phyloP scores from a whole-genome alignment of 2,113 vertebrate species.

The Axis porcinus region DNA sequence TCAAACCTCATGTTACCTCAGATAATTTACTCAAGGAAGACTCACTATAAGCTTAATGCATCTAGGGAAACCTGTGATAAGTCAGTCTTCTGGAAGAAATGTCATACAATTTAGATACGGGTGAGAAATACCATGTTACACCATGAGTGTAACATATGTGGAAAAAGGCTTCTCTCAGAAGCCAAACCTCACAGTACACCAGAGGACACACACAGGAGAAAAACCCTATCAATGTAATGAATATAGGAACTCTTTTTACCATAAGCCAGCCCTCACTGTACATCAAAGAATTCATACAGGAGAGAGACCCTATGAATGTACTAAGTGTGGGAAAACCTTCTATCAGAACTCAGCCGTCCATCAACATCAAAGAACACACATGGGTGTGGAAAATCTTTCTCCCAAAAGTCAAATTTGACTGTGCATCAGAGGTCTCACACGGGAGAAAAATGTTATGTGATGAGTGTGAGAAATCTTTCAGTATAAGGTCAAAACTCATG shows the following conservation, averaged over 20 bases:
- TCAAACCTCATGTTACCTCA: not conserved
- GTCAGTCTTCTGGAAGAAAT: not conserved
- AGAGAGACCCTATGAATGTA: not conserved
- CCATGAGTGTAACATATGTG: not conserved
- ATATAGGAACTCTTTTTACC: constrained; percentile 82
- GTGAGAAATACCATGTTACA: not conserved
- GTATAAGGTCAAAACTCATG: constrained; percentile 84
- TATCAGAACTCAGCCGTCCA: not conserved
- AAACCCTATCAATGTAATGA: constrained; percentile 80
- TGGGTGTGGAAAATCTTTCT: constrained; percentile 83
- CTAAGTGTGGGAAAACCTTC: not conserved
- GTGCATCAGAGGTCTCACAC: constrained; percentile 84
- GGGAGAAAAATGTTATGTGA: constrained; percentile 82
- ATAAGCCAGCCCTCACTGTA: constrained; percentile 79
- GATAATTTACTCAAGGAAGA: not conserved
- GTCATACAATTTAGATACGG: not conserved
- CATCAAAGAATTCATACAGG: not conserved
- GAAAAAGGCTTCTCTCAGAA: not conserved
- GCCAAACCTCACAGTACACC: not conserved
- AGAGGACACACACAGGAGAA: not conserved
- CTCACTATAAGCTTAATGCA: not conserved
- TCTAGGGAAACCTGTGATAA: not conserved
- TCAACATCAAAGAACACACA: constrained; percentile 14
- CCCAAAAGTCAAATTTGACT: constrained; percentile 84
- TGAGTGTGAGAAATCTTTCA: constrained; percentile 85